Evolutionary conservation across 2,888 invertebrate genomes (phyloP), one percentile per base, ranked within the genome.

Genomic region (Alloplasta piceator): DNA sequence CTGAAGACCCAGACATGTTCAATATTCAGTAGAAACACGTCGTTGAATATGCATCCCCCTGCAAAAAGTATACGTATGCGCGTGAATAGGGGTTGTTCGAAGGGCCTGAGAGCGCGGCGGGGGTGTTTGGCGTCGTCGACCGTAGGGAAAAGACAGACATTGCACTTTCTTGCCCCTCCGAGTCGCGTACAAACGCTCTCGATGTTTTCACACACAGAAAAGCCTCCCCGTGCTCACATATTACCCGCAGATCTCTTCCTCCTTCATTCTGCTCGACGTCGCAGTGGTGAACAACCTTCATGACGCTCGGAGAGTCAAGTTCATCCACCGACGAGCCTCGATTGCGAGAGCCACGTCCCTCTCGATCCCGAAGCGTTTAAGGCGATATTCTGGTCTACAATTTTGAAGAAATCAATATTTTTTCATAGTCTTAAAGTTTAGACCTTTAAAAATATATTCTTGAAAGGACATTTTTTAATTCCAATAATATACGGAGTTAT

Each of bases 101-200:
- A 52, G 64, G 71, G 60, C 61, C 60, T 50, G 61, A 75, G 82
- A 66, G 70, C 39, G 78, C 68, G 82, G 68, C 73, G 38, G 58
- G 56, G 80, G 50, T 67, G 73, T 68, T 55, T 58, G 78, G 46
- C 74, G 78, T 66, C 74, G 77, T 60, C 77, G 66, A 78, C 39
- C 71, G 74, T 66, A 60, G 83, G 83, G 77, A 82, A 81, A 78
- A 86, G 84, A 82, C 85, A 86, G 85, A 86, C 86, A 82, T 74
- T 88, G 87, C 87, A 88, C 87, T 88, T 86, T 87, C 85, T 84
- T 85, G 84, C 86, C 61, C 56, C 70, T 70, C 72, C 80, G 50
- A 43, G 64, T 67, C 63, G 55, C 50, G 48, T 76, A 70, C 41
- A 48, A 67, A 46, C 46, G 41, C 74, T 39, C 72, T 78, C 82